These are phyloP conservation scores for Gastrophysa polygoni DNA, from an alignment of 2,888 invertebrate genomes.

Conservation along the genomic window DNA sequence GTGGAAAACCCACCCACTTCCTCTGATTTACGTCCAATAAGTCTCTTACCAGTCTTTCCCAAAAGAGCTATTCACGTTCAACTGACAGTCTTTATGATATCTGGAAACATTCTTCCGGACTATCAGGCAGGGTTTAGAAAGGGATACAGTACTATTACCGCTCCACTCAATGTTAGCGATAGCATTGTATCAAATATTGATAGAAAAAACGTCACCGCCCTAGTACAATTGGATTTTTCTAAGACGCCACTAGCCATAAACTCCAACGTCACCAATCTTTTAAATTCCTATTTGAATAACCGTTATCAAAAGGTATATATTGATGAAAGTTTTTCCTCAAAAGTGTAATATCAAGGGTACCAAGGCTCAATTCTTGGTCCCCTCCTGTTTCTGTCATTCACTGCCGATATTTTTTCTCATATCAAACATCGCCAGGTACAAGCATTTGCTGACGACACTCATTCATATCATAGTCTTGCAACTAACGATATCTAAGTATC, in stretches of 20 bases:
- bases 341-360: not conserved
- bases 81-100: not conserved
- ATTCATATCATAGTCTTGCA: not conserved
- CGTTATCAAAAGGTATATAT: not conserved
- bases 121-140: conserved; percentile 6
- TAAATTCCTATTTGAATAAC: not conserved
- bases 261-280: not conserved
- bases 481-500: not conserved
- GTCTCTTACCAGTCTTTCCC: not conserved
- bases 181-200: conserved; percentile 9
- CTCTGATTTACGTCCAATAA: conserved; percentile 2
- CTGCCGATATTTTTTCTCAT: conserved; percentile 1
- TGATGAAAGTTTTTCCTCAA: not conserved
- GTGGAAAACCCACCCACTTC: not conserved
- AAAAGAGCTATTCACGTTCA: conserved; percentile 2
- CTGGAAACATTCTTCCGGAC: conserved; percentile 1
- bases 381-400: not conserved
- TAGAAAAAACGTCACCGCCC: not conserved
- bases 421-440: not conserved
- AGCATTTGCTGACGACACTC: conserved; percentile 1
- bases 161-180: conserved; percentile 4
- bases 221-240: not conserved
- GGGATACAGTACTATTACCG: not conserved
- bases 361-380: conserved; percentile 1
- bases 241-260: not conserved